phyloP scores from a whole-genome alignment of 2,797 vertebrate species.

The Siniperca scherzeri region DNA sequence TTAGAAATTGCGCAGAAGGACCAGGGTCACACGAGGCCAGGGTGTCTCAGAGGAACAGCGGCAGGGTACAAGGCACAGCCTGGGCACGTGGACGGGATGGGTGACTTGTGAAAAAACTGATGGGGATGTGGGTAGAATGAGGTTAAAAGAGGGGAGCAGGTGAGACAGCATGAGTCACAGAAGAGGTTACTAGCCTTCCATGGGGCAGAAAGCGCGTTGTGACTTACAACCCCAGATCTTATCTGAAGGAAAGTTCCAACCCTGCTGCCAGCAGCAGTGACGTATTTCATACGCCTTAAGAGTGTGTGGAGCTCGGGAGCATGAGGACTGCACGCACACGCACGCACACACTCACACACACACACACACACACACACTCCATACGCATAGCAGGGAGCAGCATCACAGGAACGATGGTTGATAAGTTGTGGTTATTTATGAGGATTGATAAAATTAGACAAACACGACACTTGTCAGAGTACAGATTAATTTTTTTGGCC shows the following conservation, averaged over 20 bases:
- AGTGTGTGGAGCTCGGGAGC: neutral
- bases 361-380: constrained; percentile 10
- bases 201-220: constrained; percentile 14
- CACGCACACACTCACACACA: neutral
- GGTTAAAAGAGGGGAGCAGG: constrained; percentile 25
- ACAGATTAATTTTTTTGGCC: constrained; percentile 27
- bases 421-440: constrained; percentile 33
- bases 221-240: constrained; percentile 36
- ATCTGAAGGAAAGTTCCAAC: constrained; percentile 47
- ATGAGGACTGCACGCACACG: constrained; percentile 13
- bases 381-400: constrained; percentile 6
- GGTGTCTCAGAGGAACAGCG: constrained; percentile 26
- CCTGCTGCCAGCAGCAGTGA: constrained; percentile 40
- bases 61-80: neutral
- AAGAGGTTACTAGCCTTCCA: constrained; percentile 16
- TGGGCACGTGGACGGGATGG: neutral
- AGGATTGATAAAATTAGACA: constrained; percentile 35
- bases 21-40: constrained; percentile 49
- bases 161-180: constrained; percentile 33
- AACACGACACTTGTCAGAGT: constrained; percentile 12
- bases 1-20: constrained; percentile 31
- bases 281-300: constrained; percentile 10
- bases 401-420: neutral
- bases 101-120: neutral
- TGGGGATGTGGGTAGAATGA: neutral